Conservation (phyloP, 2,888 invertebrate genomes). For the Tineola bisselliella region DNA sequence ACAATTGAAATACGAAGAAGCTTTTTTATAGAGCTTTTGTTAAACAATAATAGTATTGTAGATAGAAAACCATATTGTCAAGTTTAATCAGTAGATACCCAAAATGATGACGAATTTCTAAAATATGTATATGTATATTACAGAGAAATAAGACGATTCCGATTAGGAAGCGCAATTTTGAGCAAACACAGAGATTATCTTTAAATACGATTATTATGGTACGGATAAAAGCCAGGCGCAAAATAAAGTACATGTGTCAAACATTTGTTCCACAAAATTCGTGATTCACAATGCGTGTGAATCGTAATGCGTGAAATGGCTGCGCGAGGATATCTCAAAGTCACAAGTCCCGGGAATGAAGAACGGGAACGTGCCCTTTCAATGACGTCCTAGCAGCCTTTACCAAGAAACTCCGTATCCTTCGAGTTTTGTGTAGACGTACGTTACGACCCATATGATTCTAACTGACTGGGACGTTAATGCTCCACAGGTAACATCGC, state of each 20-base stretch:
- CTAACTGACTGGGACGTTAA: background rate
- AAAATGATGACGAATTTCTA: background rate
- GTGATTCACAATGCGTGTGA: constrained; percentile 18
- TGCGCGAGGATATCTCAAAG: constrained; percentile 48
- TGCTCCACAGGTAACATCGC: background rate
- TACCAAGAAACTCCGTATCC: background rate
- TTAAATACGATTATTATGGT: background rate
- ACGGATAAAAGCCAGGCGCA: background rate
- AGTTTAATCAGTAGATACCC: too few species aligned
- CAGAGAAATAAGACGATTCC: too few species aligned
- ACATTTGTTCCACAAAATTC: background rate
- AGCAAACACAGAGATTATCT: background rate
- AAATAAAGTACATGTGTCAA: background rate
- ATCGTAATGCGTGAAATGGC: constrained; percentile 45
- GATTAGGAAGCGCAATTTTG: background rate
- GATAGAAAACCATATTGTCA: too few species aligned
- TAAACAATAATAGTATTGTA: too few species aligned
- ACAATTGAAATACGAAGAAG: too few species aligned
- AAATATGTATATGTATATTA: background rate
- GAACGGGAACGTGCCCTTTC: constrained; percentile 19
- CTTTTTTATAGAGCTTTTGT: too few species aligned
- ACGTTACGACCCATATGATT: background rate
- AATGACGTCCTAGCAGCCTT: constrained; percentile 35
- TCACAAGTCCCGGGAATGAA: constrained; percentile 36
- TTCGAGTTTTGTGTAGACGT: background rate